phyloP scores from a whole-genome alignment of 2,888 invertebrate species.

The Tinea semifulvella region DNA sequence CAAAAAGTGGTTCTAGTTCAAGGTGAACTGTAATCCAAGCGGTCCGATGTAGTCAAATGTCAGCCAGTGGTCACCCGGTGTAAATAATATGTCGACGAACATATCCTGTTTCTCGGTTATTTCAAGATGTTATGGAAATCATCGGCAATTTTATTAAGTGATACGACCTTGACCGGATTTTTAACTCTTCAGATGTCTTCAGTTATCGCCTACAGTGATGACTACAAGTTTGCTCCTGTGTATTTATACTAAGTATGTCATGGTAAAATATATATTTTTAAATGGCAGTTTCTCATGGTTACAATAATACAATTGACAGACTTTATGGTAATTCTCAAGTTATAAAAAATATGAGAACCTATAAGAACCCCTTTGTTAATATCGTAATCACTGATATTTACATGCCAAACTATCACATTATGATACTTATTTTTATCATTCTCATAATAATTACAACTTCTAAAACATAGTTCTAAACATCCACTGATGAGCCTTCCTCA shows the following conservation, averaged over 20 bases:
- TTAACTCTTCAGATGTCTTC: neutral
- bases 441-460: too few species aligned
- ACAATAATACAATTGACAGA: neutral
- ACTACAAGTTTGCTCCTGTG: neutral
- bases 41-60: conserved; percentile 14
- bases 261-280: conserved; percentile 2
- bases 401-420: too few species aligned
- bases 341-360: conserved; percentile 1
- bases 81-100: conserved; percentile 3
- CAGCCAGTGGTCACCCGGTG: conserved; percentile 13
- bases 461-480: too few species aligned
- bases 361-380: too few species aligned
- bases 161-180: neutral
- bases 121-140: conserved; percentile 12
- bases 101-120: conserved; percentile 16
- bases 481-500: too few species aligned
- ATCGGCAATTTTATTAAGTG: conserved; percentile 2
- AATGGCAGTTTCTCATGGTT: conserved; percentile 7
- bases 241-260: conserved; percentile 5
- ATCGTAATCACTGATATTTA: too few species aligned
- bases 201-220: neutral
- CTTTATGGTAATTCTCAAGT: neutral
- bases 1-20: conserved; percentile 29
- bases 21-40: conserved; percentile 25
- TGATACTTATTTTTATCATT: too few species aligned